Conservation (phyloP, 1,140 invertebrate genomes). For the Schlechtendalia chinensis region DNA sequence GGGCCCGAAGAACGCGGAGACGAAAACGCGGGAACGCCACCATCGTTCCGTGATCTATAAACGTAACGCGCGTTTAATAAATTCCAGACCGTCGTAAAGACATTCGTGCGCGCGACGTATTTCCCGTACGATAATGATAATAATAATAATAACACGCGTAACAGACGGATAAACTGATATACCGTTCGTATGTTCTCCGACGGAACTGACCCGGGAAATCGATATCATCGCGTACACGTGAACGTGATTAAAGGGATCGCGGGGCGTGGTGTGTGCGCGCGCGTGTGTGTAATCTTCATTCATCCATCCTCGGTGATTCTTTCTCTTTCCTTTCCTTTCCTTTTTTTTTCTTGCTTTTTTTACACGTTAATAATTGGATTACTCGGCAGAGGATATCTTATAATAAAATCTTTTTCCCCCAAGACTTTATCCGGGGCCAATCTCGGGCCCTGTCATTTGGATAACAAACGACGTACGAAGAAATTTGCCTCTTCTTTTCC, state of each 20-base stretch:
- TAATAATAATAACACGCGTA: no score
- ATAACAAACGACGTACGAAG: conserved; percentile 49
- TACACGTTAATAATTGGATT: conserved; percentile 49
- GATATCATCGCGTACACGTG: background rate
- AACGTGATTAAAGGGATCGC: conserved; percentile 41
- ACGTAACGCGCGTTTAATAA: no score
- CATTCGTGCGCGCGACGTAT: background rate
- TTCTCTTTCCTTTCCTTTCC: no score
- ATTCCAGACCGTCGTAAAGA: no score
- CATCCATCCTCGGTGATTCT: conserved; percentile 28
- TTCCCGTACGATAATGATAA: background rate
- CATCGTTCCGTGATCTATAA: background rate
- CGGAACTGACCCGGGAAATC: background rate
- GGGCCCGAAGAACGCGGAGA: no score
- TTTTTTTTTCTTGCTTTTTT: no score
- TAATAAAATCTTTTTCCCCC: conserved; percentile 50
- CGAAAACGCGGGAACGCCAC: no score
- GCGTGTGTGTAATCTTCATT: conserved; percentile 36
- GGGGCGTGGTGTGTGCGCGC: no score
- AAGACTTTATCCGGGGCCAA: conserved; percentile 41
- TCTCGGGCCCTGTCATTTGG: conserved; percentile 50
- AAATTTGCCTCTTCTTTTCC: conserved; percentile 46
- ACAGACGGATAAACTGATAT: no score
- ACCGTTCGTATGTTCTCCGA: no score
- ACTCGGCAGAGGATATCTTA: conserved; percentile 43